phyloP scores from a whole-genome alignment of 2,113 vertebrate genomes.

The Trichechus manatus region DNA sequence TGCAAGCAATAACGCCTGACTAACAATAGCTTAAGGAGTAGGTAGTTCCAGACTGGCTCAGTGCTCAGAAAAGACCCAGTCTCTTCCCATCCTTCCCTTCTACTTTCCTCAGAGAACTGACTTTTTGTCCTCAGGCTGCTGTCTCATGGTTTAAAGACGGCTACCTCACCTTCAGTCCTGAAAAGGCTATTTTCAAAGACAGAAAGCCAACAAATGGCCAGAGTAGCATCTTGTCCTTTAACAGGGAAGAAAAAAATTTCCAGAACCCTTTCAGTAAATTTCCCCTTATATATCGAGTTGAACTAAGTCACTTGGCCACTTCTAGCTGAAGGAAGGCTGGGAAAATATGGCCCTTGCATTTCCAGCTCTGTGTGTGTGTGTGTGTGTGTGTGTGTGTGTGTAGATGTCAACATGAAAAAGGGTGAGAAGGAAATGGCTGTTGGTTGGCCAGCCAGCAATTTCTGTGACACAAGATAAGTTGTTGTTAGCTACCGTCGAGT shows the following conservation, averaged over 20 bases:
- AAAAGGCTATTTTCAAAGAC: neutral
- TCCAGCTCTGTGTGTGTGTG: neutral
- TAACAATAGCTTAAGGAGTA: neutral
- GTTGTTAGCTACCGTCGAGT: neutral
- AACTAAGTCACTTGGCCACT: neutral
- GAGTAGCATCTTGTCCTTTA: neutral
- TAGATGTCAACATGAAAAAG: neutral
- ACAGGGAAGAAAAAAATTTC: neutral
- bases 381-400: neutral
- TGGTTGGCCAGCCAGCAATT: neutral
- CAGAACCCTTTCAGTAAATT: neutral
- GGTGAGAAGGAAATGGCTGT: neutral
- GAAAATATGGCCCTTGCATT: neutral
- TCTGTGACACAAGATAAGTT: neutral
- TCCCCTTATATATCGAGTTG: neutral
- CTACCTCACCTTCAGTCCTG: neutral
- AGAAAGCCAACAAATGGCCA: neutral
- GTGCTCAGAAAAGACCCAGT: neutral
- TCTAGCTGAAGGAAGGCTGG: neutral
- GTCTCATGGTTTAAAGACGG: neutral
- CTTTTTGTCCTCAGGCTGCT: neutral
- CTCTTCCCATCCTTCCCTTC: neutral
- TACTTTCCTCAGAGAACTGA: neutral
- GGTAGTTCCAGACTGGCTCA: neutral
- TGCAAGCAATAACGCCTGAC: neutral